Evolutionary conservation across 1,140 invertebrate species (phyloP), one percentile per base, ranked within the genome.

Genomic region (Cyphomyrmex costatus): DNA sequence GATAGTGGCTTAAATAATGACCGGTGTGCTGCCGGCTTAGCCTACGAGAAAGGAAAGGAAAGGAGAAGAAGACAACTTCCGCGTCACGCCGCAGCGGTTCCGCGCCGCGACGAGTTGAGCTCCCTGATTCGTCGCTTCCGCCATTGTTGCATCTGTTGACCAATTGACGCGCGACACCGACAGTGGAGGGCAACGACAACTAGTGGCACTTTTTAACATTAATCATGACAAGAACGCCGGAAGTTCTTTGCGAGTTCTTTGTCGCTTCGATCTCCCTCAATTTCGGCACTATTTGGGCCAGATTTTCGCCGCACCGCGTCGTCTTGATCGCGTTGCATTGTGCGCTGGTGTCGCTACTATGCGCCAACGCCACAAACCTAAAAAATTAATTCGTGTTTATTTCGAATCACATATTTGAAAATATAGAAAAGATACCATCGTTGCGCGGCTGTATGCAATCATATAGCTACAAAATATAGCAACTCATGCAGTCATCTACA

Each of bases 11-110:
- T 66, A 66, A 65, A 65, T 49, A 68, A 49, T 24, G 65, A 68
- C 65, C 65, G 65, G 65, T 68, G 65, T 68, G n/a, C 65, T 24
- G 65, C 65, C 65, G 65, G 65, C 36, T 68, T 49, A 49, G 19
- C 5, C 21, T 68, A 16, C 36, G 5, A 16, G 65, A 49, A 24
- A 16, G 21, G 36, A 68, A 24, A 68, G 65, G 63, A 36, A 19
- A 21, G 24, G 30, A n/a, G 30, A 65, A 6, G 30, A n/a, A 33
- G 36, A 19, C 19, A 4, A 46, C 36, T 24, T 42, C 65, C 65
- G 65, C 65, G 7, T 66, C 36, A 36, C 30, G 58, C 21, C 8
- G 24, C 30, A 33, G 6, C 33, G 10, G 33, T 42, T 42, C 36
- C 33, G 63, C n/a, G 33, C n/a, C 61, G 30, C 7, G 3, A 4